phyloP scores from a whole-genome alignment of 1,140 invertebrate genomes.

The Chionoecetes opilio region DNA sequence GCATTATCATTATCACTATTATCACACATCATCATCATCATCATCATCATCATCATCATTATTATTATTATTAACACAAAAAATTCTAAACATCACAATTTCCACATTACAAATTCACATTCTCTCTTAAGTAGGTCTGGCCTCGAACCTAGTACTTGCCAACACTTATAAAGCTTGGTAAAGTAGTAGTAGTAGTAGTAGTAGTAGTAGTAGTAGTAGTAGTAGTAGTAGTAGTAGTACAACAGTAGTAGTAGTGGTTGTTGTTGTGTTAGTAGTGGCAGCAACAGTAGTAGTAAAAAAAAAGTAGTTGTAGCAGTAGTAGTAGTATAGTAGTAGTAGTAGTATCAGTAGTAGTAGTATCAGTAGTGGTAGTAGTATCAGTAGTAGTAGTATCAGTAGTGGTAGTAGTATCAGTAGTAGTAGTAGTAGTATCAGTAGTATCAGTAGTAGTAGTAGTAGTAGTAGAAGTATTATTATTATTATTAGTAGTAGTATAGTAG shows the following conservation, averaged over 20 bases:
- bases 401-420: no score
- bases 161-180: no score
- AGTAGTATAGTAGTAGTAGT: no score
- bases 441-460: no score
- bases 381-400: background rate
- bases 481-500: no score
- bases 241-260: background rate
- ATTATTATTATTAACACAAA: background rate
- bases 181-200: constrained; percentile 1
- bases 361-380: background rate
- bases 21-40: constrained; percentile 9
- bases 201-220: constrained; percentile 29
- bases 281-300: background rate
- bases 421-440: no score
- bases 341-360: no score
- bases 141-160: no score
- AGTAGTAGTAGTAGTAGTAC: constrained; percentile 9
- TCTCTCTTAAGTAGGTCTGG: background rate
- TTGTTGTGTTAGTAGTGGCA: background rate
- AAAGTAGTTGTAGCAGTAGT: background rate
- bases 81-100: background rate
- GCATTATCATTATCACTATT: background rate
- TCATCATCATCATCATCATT: background rate
- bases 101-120: background rate
- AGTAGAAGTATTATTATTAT: no score